phyloP scores from a whole-genome alignment of 2,113 vertebrate genomes.

The Heptranchias perlo region DNA sequence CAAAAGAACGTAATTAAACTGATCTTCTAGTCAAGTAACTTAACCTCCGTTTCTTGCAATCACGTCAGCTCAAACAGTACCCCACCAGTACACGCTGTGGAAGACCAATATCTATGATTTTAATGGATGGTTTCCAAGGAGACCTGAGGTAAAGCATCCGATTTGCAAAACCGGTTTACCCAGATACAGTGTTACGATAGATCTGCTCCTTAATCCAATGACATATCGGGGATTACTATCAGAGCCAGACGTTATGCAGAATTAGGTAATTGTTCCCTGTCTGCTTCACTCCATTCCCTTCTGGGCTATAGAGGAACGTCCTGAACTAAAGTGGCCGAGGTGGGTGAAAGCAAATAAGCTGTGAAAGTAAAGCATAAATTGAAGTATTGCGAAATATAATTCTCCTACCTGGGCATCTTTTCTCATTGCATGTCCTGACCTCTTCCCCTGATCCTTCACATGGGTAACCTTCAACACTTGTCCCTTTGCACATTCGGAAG shows the following conservation, averaged over 20 bases:
- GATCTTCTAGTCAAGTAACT: too few relatives aligned
- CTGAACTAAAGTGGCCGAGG: neutral
- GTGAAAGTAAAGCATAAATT: neutral
- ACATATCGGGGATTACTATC: neutral
- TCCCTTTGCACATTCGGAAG: conserved; percentile 89
- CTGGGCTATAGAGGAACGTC: neutral
- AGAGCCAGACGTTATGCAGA: neutral
- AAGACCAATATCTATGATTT: neutral
- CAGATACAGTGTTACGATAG: neutral
- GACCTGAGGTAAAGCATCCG: neutral
- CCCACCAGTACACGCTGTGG: neutral
- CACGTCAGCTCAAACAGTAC: neutral
- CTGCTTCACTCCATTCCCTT: neutral
- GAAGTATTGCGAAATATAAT: neutral
- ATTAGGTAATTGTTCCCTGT: neutral
- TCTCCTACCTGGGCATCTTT: conserved; percentile 87
- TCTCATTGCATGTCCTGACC: conserved; percentile 90
- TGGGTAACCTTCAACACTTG: conserved; percentile 75
- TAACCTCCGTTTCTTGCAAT: neutral
- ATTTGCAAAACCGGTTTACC: too few relatives aligned
- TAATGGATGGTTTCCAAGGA: neutral
- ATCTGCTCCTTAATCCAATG: neutral
- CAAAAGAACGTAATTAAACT: neutral
- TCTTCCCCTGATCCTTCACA: conserved; percentile 91
- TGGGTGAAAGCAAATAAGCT: neutral